Evolutionary conservation across 2,888 invertebrate genomes (phyloP).

Genomic region (Orthosia incerta): DNA sequence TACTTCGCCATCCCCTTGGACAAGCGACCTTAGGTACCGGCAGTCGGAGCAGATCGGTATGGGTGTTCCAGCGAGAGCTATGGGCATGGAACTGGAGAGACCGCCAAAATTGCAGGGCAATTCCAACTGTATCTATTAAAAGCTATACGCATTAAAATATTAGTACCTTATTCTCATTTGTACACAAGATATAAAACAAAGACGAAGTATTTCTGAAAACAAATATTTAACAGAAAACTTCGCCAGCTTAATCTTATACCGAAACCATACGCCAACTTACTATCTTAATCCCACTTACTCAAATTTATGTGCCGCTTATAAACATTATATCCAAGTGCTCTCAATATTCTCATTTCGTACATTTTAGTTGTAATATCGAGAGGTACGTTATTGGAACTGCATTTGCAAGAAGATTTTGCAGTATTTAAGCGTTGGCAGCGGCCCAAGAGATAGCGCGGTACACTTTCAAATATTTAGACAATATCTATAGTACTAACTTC

Average conservation of each 20-base stretch:
- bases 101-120: too few species aligned
- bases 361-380: slow-evolving; percentile 68
- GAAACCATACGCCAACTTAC: not conserved
- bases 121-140: too few species aligned
- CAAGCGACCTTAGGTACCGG: too few species aligned
- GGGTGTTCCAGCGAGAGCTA: too few species aligned
- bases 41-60: too few species aligned
- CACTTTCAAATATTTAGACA: slow-evolving; percentile 69
- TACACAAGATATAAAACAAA: too few species aligned
- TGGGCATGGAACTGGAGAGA: too few species aligned
- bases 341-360: slow-evolving; percentile 53
- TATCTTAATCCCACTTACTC: not conserved
- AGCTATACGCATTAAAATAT: too few species aligned
- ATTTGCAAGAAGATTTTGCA: slow-evolving; percentile 72
- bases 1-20: too few species aligned
- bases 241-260: slow-evolving; percentile 3
- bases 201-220: not conserved
- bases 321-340: slow-evolving; percentile 22
- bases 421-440: slow-evolving; percentile 67
- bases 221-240: not conserved
- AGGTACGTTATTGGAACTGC: slow-evolving; percentile 67
- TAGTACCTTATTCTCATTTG: too few species aligned
- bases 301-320: slow-evolving; percentile 15
- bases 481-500: slow-evolving; percentile 52
- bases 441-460: slow-evolving; percentile 67